Conservation (phyloP, 1,140 invertebrate genomes). For the Nasonia giraulti region DNA sequence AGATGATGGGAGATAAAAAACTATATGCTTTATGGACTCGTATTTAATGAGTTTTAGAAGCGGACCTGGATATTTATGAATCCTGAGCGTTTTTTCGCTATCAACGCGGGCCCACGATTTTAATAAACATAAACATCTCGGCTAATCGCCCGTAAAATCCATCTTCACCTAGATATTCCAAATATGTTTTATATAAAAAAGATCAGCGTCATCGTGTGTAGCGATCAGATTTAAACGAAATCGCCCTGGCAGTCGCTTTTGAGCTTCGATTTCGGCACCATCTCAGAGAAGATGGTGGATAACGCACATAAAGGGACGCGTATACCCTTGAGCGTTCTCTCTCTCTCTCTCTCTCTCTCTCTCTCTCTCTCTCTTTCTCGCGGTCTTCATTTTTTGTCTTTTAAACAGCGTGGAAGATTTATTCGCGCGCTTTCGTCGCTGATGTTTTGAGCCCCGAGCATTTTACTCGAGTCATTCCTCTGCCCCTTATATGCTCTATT, state of each 20-base stretch:
- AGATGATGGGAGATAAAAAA: background rate
- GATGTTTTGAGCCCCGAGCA: conserved; percentile 25
- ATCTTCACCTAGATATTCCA: no score
- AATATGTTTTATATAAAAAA: no score
- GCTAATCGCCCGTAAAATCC: no score
- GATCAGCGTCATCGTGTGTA: no score
- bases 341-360: conserved; percentile 7
- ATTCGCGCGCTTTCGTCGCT: conserved; percentile 41
- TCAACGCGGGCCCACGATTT: no score
- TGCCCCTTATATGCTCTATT: background rate
- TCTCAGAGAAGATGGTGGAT: conserved; percentile 23
- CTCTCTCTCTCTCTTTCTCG: background rate
- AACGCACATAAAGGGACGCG: conserved; percentile 22
- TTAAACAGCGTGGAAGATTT: conserved; percentile 43
- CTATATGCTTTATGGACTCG: background rate
- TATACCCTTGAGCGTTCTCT: conserved; percentile 20
- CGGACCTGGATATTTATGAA: no score
- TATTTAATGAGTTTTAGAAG: background rate
- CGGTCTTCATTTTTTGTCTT: conserved; percentile 35
- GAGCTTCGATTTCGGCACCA: conserved; percentile 14
- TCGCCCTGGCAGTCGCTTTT: background rate
- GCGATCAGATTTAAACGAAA: background rate
- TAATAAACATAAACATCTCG: no score
- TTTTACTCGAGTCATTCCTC: conserved; percentile 38
- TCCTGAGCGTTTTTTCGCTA: no score